Base-by-base conservation (phyloP, 1,140 invertebrate species). In the Tenebrio molitor region DNA sequence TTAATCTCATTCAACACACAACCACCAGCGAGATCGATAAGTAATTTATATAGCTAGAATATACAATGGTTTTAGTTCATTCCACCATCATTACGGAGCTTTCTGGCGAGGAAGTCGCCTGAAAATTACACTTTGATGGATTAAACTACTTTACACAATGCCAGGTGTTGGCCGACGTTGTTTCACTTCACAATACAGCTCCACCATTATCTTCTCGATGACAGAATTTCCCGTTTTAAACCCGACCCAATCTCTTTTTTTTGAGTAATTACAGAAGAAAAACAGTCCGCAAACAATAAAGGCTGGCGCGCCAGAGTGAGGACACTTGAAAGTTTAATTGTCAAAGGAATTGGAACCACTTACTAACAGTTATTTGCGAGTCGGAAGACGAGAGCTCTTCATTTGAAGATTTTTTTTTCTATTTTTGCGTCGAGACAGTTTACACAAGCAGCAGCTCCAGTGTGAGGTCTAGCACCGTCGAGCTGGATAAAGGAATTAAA, bases 31-130 rank as follows among this genome's bases (percentile, higher is more conserved):
- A 66, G 42, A 66, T 66, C 64, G 64, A 66, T 66, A 66, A 46
- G 64, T 66, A 66, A 66, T 66, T 66, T 66, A 66, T 66, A 46
- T 44, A 66, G 36, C 50, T 58, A 58, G 50, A 25, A 66, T 66
- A 66, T 66, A 66, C 64, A 66, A 66, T 66, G 64, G 39, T 46
- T 36, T n/a, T 66, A 66, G 64, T 66, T 66, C 64, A 66, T 66
- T 41, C 64, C 64, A 66, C 64, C 64, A 21, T 66, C 39, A 16
- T 66, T 66, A 29, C 1, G 19, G 17, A 66, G 64, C 64, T 65
- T 65, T 65, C 33, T 34, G 3, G 16, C 25, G 12, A 42, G 39
- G 7, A 66, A 66, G 39, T 66, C 64, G 50, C n/a, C 42, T 42
- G 42, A 46, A 66, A 44, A 66, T 66, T 66, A 66, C 39, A 46